Evolutionary conservation across 2,888 invertebrate species (phyloP).

Genomic region (Coelopa pilipes): DNA sequence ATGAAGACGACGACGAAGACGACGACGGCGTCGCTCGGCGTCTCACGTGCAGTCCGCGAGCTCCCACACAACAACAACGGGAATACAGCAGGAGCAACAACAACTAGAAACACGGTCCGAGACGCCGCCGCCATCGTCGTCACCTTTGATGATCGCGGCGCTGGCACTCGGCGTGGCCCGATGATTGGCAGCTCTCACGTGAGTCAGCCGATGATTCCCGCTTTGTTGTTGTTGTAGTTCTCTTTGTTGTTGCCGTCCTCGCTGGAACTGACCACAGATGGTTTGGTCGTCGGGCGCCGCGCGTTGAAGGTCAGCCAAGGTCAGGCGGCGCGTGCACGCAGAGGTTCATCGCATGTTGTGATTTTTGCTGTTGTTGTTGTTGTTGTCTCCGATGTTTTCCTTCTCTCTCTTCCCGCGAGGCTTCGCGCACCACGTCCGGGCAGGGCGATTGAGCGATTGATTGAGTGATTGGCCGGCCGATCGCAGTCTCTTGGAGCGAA

Average conservation of each 20-base stretch:
- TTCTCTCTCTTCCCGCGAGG: too few relatives aligned
- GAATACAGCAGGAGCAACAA: not conserved
- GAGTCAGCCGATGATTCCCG: not conserved
- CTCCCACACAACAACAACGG: slow-evolving; percentile 16
- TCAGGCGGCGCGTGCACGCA: not conserved
- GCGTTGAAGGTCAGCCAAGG: slow-evolving; percentile 28
- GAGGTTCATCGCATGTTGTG: not conserved
- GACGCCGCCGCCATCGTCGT: not conserved
- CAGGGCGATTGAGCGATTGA: too few relatives aligned
- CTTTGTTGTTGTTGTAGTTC: not conserved
- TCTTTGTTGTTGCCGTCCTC: slow-evolving; percentile 16
- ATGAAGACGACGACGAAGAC: not conserved
- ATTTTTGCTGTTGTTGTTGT: too few relatives aligned
- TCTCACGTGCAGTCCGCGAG: slow-evolving; percentile 13
- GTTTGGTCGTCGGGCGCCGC: slow-evolving; percentile 1
- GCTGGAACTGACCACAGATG: slow-evolving; percentile 30
- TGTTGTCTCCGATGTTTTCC: too few relatives aligned
- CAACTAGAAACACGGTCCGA: not conserved
- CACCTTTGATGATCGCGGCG: not conserved
- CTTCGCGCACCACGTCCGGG: too few relatives aligned
- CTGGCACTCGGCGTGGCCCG: slow-evolving; percentile 26
- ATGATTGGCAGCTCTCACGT: slow-evolving; percentile 41
- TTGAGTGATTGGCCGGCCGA: too few relatives aligned
- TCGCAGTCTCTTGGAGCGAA: too few relatives aligned
- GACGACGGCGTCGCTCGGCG: not conserved